These are phyloP conservation scores for Tetragonula clypearis DNA, from an alignment of 1,140 invertebrate species.

Conservation along the genomic window DNA sequence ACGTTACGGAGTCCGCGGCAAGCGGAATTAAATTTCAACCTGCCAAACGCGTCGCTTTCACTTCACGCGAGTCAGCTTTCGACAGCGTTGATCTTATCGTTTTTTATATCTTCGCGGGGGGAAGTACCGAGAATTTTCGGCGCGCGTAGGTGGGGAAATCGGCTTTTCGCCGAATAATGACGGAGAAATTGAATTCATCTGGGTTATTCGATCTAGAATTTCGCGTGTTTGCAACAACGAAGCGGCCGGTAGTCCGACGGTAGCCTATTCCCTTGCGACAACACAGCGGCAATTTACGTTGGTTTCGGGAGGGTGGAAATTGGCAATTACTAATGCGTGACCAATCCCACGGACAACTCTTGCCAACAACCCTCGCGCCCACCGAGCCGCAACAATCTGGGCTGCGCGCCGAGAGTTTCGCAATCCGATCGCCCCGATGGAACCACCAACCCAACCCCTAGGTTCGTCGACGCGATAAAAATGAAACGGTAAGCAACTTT, in stretches of 20 bases:
- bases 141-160: conserved; percentile 8
- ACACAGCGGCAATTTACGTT: conserved; percentile 59
- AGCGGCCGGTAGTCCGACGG: conserved; percentile 24
- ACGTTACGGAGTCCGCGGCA: background rate
- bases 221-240: conserved; percentile 57
- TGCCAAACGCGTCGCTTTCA: no score
- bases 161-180: conserved; percentile 55
- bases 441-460: no score
- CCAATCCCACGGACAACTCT: conserved; percentile 49
- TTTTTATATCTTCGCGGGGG: background rate
- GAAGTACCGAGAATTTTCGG: background rate
- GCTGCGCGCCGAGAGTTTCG: conserved; percentile 16
- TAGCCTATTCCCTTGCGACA: conserved; percentile 58
- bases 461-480: background rate
- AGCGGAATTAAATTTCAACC: background rate
- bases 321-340: conserved; percentile 70
- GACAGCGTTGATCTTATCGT: background rate
- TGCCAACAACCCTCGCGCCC: conserved; percentile 38
- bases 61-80: no score
- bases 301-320: conserved; percentile 59
- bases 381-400: conserved; percentile 51
- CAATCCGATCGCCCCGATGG: conserved; percentile 15
- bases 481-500: background rate
- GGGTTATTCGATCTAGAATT: conserved; percentile 42
- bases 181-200: conserved; percentile 63